Base-by-base conservation (phyloP, 2,113 vertebrate species). In the Sula dactylatra region DNA sequence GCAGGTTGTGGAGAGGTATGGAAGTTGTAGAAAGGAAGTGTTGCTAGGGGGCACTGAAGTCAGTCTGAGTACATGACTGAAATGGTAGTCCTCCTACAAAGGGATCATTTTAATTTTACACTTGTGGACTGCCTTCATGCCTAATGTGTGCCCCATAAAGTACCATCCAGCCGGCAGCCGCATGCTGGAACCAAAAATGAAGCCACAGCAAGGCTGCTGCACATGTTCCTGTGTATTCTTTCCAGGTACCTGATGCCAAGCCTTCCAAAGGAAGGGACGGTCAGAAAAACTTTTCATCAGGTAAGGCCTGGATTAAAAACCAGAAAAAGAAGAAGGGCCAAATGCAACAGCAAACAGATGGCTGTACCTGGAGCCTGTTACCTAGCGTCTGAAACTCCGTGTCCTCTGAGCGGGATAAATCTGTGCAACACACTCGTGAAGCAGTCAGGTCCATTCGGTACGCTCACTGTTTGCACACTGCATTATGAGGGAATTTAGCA, bases 401-500 rank as follows among this genome's bases (percentile, higher is more conserved):
- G 0, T 72, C 21, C 44, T 69, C 24, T 34, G 89, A 45, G 50
- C 0, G 0, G 49, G 40, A 40, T 40, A 40, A 73, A 36, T 62
- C 54, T 26, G 40, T 52, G 31, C 65, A 9, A 2, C 4, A 1
- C 2, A 2, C 32, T 24, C 0, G 1, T 47, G 31, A 61, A 85
- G n/a, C 8, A 1, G 47, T 32, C 47, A 21, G 26, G 13, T 29
- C n/a, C 58, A 7, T 38, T 69, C 6, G 2, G 13, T 27, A 34
- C 0, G 2, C 17, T 16, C 21, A 13, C 7, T 86, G 40, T 73
- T 55, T 38, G 32, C 31, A 70, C 5, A 1, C 49, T 36, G 47
- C 1, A 2, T 34, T 44, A 0, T 6, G 26, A 52, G 16, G 16
- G 25, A 38, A n/a, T 69, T 86, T 3, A 42, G 26, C 56, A 38